Evolutionary conservation across 2,888 invertebrate genomes (phyloP), one percentile per base, ranked within the genome.

Genomic region (Nemurella pictetii): DNA sequence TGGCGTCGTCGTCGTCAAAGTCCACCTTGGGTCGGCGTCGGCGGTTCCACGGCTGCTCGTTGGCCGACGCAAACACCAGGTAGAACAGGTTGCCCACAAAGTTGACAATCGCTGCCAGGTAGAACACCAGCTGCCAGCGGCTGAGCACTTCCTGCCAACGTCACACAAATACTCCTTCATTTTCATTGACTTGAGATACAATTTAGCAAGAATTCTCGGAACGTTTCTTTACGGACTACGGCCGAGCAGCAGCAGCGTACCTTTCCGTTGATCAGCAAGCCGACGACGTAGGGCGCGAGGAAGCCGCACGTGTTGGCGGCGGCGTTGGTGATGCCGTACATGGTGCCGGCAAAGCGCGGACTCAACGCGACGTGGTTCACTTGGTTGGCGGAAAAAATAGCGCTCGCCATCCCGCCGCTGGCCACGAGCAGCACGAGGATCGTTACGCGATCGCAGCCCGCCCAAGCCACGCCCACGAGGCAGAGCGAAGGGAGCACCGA

Each of bases 301-400:
- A 96, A 96, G 0, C 96, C 96, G 88, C 96, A 96, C 84, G 94
- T 94, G 89, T 96, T 96, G 29, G 95, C 94, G 0, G 96, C 95
- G 0, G 96, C 95, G 89, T 96, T 96, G 0, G 96, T 96, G 20
- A 96, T 93, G 0, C 96, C 96, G 88, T 96, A 96, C 93, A 96
- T 94, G 0, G 96, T 96, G 75, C 96, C 95, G 0, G 96, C 96
- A 89, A 94, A 96, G 89, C 94, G 94, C 0, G 96, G 96, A 88
- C 96, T 96, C 29, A 96, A 90, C 28, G 95, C 94, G 75, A 96
- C 95, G 89, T 96, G 96, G 90, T 96, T 96, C 95, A 96, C 95
- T 89, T 95, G 95, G 89, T 95, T 95, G 74, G 95, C 95, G 0
- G 96, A 95, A 88, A 95, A 96, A 0, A 94, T 93, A 0, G 95